These are phyloP conservation scores for Fukomys damarensis DNA, from an alignment of 2,113 vertebrate genomes.

Conservation along the genomic window DNA sequence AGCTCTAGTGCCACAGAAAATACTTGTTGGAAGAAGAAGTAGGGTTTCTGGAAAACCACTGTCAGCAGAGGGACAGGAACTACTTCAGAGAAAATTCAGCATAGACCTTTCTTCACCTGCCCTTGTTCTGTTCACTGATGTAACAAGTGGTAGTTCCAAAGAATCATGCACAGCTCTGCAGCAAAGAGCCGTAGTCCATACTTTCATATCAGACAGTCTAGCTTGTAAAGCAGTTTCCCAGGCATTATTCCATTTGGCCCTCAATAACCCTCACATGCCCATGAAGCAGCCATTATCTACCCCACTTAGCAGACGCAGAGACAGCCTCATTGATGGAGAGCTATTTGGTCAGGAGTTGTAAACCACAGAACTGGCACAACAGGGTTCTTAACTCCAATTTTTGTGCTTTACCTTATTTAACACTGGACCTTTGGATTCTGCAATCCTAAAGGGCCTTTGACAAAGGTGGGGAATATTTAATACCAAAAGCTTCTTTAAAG, in stretches of 20 bases:
- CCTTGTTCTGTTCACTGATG: background rate
- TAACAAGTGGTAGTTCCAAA: background rate
- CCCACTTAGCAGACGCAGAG: background rate
- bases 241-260: background rate
- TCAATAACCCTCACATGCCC: background rate
- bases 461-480: background rate
- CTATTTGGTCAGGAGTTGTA: background rate
- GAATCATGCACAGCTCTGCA: background rate
- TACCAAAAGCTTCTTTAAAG: background rate
- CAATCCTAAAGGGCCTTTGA: background rate
- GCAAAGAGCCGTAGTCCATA: background rate
- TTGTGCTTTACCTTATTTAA: background rate
- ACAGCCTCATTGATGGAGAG: background rate
- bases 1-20: background rate
- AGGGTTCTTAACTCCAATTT: background rate
- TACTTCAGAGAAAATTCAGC: background rate
- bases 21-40: background rate
- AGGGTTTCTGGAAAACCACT: background rate
- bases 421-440: background rate
- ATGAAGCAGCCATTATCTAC: background rate
- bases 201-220: background rate
- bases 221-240: background rate
- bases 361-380: background rate
- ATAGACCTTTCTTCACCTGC: background rate
- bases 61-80: background rate